Base-by-base conservation (phyloP, 2,113 vertebrate genomes). In the Lasiurus cinereus region DNA sequence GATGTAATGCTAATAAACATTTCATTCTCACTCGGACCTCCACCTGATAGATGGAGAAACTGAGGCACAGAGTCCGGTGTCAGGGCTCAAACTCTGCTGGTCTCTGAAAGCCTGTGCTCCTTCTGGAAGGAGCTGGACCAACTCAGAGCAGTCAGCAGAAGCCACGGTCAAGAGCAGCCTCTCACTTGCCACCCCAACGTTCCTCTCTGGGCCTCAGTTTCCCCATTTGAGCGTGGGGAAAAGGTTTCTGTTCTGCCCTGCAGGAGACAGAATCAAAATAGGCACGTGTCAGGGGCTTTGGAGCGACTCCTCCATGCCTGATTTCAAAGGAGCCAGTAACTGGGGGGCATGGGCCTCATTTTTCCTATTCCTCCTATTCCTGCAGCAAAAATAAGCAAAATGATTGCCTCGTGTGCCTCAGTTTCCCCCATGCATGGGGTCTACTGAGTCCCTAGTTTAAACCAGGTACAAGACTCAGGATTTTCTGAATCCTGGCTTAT, bases 281-380 rank as follows among this genome's bases (percentile, higher is more conserved):
- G 29, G 19, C 11, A 33, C 0, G 0, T 4, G 16, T 4, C 22
- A 3, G 66, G 43, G 27, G 39, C 13, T 6, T 18, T 3, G 52
- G 39, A 14, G 13, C 5, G 11, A 1, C 27, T 22, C 36, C 22
- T 31, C 31, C 0, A 1, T 2, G 62, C 67, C 48, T 18, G 27
- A 33, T 29, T 78, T 77, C 70, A 18, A 22, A 72, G 66, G 80
- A 72, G 50, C 31, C 10, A 6, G 70, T 3, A 10, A 21, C 22
- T 9, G 8, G 59, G 33, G 36, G 29, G 0, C 3, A 8, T 36
- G 14, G 15, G 21, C 10, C 33, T 31, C 52, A 6, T 14, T 18
- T 33, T 36, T 48, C 21, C 15, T n/a, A 1, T 52, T 6, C 1
- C 6, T 39, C 39, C 39, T 39, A 39, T 39, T 80, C 66, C 54